A percentile compares a stretch with the other conserved stretches of the same genome.
Evolutionary conservation across 2,113 vertebrate species (phyloP).

Genomic region (Lophochroa leadbeateri): DNA sequence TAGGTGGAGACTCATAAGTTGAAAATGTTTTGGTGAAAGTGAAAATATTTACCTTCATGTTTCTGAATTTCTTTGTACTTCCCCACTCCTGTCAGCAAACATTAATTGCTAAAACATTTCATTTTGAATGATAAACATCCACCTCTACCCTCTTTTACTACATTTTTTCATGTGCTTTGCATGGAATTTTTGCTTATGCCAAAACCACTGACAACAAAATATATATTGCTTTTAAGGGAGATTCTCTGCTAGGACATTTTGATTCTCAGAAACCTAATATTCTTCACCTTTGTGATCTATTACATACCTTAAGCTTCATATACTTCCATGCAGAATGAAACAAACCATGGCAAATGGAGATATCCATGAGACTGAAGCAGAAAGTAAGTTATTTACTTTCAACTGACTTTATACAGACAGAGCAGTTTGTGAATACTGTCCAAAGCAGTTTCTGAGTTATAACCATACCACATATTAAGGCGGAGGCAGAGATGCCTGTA

Average conservation of each 20-base stretch:
- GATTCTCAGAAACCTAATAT: background rate
- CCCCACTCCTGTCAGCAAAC: background rate
- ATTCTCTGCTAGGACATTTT: background rate
- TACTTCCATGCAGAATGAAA: background rate
- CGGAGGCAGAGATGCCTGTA: background rate
- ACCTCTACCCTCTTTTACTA: background rate
- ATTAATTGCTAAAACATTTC: background rate
- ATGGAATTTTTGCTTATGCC: background rate
- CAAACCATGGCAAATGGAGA: conserved; percentile 3
- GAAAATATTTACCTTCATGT: background rate
- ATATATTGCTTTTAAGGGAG: background rate
- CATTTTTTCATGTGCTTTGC: background rate
- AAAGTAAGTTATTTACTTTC: conserved; percentile 42
- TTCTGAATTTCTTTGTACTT: background rate
- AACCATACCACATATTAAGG: background rate
- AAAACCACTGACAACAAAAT: background rate
- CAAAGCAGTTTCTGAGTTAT: conserved; percentile 53
- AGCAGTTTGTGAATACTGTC: conserved; percentile 34
- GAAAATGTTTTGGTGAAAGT: background rate
- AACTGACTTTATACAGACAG: conserved; percentile 50
- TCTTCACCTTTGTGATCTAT: background rate
- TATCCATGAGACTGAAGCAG: background rate
- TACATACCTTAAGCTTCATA: background rate
- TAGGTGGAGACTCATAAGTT: background rate
- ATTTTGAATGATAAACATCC: background rate